phyloP scores from a whole-genome alignment of 2,888 invertebrate genomes.

The Perithous albicinctus region DNA sequence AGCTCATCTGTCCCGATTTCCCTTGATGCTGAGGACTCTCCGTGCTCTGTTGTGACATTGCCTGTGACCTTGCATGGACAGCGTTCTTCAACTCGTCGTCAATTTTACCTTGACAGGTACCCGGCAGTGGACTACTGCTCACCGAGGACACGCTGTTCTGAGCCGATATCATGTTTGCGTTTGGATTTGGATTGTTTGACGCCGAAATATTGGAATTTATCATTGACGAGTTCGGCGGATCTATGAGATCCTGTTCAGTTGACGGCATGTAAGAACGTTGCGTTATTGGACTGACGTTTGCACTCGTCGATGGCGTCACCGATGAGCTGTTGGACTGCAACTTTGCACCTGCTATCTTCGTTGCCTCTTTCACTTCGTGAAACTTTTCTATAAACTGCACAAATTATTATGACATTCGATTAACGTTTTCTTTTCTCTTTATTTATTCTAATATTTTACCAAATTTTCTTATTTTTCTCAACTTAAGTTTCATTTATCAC shows the following conservation, averaged over 20 bases:
- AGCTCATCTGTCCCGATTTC: conserved; percentile 78
- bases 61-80: conserved; percentile 82
- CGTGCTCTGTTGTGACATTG: conserved; percentile 81
- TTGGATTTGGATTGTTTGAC: conserved; percentile 83
- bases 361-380: conserved; percentile 98
- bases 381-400: conserved; percentile 98
- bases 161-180: conserved; percentile 83
- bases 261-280: conserved; percentile 87
- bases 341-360: conserved; percentile 90
- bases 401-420: background rate
- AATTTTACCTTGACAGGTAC: conserved; percentile 79
- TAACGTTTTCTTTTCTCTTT: conserved; percentile 1
- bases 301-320: conserved; percentile 94
- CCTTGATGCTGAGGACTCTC: conserved; percentile 89
- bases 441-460: background rate
- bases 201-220: conserved; percentile 83
- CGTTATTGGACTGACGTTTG: conserved; percentile 94
- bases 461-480: too few relatives aligned
- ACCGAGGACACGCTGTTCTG: conserved; percentile 83
- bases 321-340: conserved; percentile 87
- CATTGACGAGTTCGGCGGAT: conserved; percentile 86
- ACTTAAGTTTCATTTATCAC: too few relatives aligned
- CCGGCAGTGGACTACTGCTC: conserved; percentile 83
- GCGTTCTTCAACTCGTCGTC: conserved; percentile 83
- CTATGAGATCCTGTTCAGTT: conserved; percentile 85